Evolutionary conservation across 2,113 vertebrate genomes (phyloP).

Genomic region (Caretta caretta): DNA sequence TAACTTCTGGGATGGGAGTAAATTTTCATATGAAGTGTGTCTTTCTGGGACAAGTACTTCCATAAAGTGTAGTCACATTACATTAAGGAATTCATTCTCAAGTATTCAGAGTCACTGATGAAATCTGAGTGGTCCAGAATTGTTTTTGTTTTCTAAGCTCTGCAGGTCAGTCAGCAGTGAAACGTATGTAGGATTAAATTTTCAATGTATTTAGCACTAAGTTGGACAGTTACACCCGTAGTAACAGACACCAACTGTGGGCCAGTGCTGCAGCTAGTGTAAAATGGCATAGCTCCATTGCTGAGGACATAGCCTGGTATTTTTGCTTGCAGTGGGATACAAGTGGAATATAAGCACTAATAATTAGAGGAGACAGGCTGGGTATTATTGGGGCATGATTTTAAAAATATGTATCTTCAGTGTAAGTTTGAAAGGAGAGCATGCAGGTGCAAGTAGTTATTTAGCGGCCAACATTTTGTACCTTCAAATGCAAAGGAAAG

Average conservation of each 20-base stretch:
- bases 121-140: neutral
- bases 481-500: neutral
- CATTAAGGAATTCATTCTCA: neutral
- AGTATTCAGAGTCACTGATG: neutral
- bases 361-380: fast-evolving
- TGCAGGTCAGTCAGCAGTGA: neutral
- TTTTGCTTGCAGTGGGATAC: neutral
- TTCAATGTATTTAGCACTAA: neutral
- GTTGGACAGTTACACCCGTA: neutral
- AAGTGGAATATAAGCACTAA: neutral
- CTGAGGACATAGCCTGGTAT: neutral
- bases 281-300: neutral
- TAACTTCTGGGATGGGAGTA: neutral
- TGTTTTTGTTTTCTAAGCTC: neutral
- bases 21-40: neutral
- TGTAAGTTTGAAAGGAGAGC: neutral
- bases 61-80: neutral
- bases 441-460: neutral
- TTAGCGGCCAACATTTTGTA: neutral
- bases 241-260: neutral
- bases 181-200: neutral
- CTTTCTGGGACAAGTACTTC: neutral
- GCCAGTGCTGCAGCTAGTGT: neutral
- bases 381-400: neutral
- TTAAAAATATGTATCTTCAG: neutral